phyloP scores from a whole-genome alignment of 2,888 invertebrate genomes.

The Drosophila ezoana region DNA sequence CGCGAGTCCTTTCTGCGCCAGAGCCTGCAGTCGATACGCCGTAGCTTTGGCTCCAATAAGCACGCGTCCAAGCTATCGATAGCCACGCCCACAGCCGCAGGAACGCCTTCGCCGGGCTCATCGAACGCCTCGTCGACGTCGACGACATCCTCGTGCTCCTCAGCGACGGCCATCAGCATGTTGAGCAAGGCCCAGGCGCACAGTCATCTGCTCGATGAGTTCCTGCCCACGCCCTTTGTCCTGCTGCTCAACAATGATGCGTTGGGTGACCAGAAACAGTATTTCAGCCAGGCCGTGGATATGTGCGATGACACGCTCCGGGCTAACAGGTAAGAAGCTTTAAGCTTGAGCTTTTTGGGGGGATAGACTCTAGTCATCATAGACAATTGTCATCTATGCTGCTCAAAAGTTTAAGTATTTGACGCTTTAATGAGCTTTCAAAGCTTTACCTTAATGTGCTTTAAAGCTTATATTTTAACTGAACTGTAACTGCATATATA shows the following conservation, averaged over 20 bases:
- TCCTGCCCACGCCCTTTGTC: conserved; percentile 53
- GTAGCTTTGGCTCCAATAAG: conserved; percentile 76
- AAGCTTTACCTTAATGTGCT: not conserved
- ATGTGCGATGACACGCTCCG: conserved; percentile 7
- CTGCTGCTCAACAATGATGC: conserved; percentile 51
- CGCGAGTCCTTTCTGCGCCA: conserved; percentile 81
- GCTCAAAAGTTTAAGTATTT: no score
- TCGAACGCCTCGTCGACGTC: conserved; percentile 53
- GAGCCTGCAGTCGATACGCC: conserved; percentile 80
- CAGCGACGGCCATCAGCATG: conserved; percentile 52
- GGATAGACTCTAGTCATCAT: no score
- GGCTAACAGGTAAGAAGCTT: conserved; percentile 36
- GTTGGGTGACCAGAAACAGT: conserved; percentile 1
- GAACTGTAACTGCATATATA: no score
- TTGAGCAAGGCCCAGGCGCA: conserved; percentile 51
- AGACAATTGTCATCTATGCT: no score
- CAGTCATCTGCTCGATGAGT: conserved; percentile 55
- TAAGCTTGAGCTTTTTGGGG: no score
- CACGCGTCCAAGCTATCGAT: conserved; percentile 46
- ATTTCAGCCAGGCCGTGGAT: conserved; percentile 15
- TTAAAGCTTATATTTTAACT: no score
- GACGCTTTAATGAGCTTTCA: not conserved
- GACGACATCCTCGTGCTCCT: conserved; percentile 48
- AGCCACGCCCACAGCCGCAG: not conserved
- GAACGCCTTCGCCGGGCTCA: conserved; percentile 30